Base-by-base conservation (phyloP, 1,140 invertebrate species). In the Neodiprion lecontei region DNA sequence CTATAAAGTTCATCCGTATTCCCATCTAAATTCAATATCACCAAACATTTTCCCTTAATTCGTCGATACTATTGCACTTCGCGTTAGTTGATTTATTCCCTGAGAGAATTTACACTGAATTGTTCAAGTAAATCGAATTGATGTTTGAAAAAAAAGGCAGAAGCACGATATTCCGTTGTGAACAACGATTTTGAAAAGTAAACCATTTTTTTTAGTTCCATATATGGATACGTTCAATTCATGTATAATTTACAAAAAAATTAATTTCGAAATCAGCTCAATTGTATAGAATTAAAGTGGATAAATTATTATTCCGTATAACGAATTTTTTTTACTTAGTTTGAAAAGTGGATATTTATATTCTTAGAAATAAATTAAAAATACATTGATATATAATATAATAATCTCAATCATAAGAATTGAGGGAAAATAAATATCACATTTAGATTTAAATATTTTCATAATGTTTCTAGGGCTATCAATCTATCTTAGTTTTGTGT, bases 301-400 rank as follows among this genome's bases (percentile, higher is more conserved):
- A 81, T 79, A 75, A 76, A 77, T 61, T 61, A 17, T 61, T 17
- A 61, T 61, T 61, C 9, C 9, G n/a, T 61, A 61, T 14, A 4
- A 61, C n/a, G 53, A 14, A 61, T 61, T 61, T 61, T 1, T 14
- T 14, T 40, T 40, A 40, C 28, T 40, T 5, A 40, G 28, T 40
- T 40, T 40, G 28, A 40, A 40, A 40, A 40, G 28, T 40, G 28
- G 28, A 40, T 40, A 40, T 40, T 40, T 40, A 40, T 61, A 61
- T 61, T 61, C 53, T 61, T 61, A 61, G n/a, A 9, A 61, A 61
- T 61, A 61, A 61, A 61, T 61, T 61, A 61, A 61, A 61, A 61
- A 61, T 61, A 61, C 53, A 61, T 14, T 12, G 4, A 61, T 73
- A 66, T 73, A 12, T 14, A 65, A 73, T 28, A 17, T 61, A 61